Conservation (phyloP, 2,888 invertebrate species). For the Rhopalosiphum nymphaeae region DNA sequence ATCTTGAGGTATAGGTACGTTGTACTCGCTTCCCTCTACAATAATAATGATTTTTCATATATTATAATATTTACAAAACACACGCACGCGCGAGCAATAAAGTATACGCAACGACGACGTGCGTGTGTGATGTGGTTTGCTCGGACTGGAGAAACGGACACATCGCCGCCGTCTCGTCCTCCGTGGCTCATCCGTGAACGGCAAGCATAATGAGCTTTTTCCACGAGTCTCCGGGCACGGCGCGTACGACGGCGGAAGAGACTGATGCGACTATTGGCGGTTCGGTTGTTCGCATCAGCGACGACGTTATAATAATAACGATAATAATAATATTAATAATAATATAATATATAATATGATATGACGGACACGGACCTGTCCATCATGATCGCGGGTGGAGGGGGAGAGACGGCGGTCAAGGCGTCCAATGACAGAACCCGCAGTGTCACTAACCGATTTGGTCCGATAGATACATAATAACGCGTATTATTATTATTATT, state of each 20-base stretch:
- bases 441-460: constrained; percentile 63
- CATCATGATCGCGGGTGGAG: neutral
- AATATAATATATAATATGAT: constrained; percentile 1
- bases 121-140: neutral
- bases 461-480: constrained; percentile 49
- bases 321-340: neutral
- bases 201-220: constrained; percentile 45
- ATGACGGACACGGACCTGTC: neutral
- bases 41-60: neutral
- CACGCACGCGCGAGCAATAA: neutral
- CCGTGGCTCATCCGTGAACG: constrained; percentile 32
- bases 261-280: neutral
- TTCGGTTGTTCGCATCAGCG: neutral
- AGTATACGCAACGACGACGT: constrained; percentile 1
- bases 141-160: neutral
- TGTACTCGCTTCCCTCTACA: neutral
- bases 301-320: neutral
- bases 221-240: neutral
- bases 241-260: neutral
- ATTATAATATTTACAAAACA: neutral
- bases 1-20: neutral
- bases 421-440: constrained; percentile 59
- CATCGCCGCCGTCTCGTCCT: constrained; percentile 1
- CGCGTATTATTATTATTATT: constrained; percentile 35
- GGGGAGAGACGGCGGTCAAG: constrained; percentile 7